Evolutionary conservation across 2,888 invertebrate genomes (phyloP).

Genomic region (Epistrophe eligans): DNA sequence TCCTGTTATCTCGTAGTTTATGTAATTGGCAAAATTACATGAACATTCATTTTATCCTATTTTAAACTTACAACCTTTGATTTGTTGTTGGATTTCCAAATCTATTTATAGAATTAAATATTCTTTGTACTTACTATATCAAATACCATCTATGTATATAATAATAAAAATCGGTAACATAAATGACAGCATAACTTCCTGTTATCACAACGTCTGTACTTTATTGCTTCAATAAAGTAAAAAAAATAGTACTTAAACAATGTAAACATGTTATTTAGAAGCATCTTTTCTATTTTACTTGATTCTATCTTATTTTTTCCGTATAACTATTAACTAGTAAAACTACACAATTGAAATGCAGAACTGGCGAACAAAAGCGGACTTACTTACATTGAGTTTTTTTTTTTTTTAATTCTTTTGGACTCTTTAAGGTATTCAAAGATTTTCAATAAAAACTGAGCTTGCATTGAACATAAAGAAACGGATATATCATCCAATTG

Average conservation of each 20-base stretch:
- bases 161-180: background rate
- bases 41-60: too few species aligned
- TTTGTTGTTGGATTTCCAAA: background rate
- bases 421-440: too few species aligned
- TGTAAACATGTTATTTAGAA: constrained; percentile 39
- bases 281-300: constrained; percentile 42
- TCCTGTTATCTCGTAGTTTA: too few species aligned
- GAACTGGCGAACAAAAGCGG: background rate
- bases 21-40: too few species aligned
- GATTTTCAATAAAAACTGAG: too few species aligned
- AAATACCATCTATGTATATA: background rate
- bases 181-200: background rate
- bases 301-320: constrained; percentile 6
- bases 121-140: too few species aligned
- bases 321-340: constrained; percentile 41
- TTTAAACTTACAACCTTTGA: too few species aligned
- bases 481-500: too few species aligned
- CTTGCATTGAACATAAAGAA: too few species aligned
- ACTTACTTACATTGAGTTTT: too few species aligned
- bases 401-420: too few species aligned
- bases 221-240: constrained; percentile 62
- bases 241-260: constrained; percentile 37
- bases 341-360: constrained; percentile 34
- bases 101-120: background rate
- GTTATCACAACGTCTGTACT: constrained; percentile 66